Evolutionary conservation across 2,797 vertebrate genomes (phyloP).

Genomic region (Amblyraja radiata): DNA sequence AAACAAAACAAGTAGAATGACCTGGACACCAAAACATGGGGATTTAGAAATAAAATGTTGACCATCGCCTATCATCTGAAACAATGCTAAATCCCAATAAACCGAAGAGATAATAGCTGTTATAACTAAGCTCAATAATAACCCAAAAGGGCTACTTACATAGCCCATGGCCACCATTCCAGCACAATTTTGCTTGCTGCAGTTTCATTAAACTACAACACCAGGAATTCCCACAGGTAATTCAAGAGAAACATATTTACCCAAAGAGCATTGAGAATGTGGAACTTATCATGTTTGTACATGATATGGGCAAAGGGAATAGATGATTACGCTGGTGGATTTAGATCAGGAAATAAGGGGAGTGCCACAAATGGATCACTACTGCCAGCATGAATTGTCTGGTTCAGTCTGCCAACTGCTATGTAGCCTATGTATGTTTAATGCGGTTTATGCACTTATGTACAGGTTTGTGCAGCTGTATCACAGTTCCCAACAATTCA

Average conservation of each 20-base stretch:
- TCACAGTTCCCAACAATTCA: not conserved
- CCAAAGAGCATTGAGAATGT: too few relatives aligned
- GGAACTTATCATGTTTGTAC: too few relatives aligned
- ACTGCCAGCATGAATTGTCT: too few relatives aligned
- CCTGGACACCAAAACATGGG: not conserved
- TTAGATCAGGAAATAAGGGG: too few relatives aligned
- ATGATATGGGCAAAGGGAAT: too few relatives aligned
- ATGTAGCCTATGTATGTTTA: not conserved
- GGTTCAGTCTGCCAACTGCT: too few relatives aligned
- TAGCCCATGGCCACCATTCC: not conserved
- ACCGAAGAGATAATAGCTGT: not conserved
- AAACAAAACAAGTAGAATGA: not conserved
- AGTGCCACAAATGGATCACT: too few relatives aligned
- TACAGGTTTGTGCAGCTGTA: too few relatives aligned
- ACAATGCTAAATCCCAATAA: not conserved
- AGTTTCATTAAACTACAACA: not conserved
- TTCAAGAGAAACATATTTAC: too few relatives aligned
- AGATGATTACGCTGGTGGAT: too few relatives aligned
- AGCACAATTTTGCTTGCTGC: not conserved
- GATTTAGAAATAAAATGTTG: not conserved
- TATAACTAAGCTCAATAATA: not conserved
- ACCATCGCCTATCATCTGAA: not conserved
- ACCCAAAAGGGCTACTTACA: not conserved
- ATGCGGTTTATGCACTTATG: not conserved
- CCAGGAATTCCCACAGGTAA: too few relatives aligned